Evolutionary conservation across 2,113 vertebrate species (phyloP), one percentile per base, ranked within the genome.

Genomic region (Leucosticte australis): DNA sequence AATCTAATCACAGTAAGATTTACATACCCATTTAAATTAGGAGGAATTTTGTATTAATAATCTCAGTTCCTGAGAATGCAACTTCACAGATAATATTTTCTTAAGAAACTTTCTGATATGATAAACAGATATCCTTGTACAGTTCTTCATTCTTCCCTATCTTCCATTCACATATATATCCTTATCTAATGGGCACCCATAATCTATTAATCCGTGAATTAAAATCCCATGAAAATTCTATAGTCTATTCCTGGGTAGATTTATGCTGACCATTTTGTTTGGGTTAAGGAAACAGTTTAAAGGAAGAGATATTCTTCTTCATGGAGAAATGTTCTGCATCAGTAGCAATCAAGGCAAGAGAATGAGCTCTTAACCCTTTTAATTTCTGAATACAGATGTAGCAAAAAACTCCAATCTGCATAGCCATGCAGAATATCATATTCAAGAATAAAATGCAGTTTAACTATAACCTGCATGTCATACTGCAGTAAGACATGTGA

Each of bases 41-140:
- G 28, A 87, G 8, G 12, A 46, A 18, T 87, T 60, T 31, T 81
- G 9, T 46, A 46, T 15, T 53, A 52, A 31, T 15, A 62, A 55
- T 53, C 18, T 63, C 3, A 0, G 1, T 79, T 90, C 82, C 30
- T 50, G 33, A 71, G 30, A 80, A 68, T 0, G 0, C 26, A 41
- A 55, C 5, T 21, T 83, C 8, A 13, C 11, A 67, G 21, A 35
- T 11, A 30, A 69, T 44, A 55, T 30, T 52, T 7, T 64, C 22
- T 47, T 63, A 28, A 4, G 35, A 23, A 94, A 77, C 2, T n/a
- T 56, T 35, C 33, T 49, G 41, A 39, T 50, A 57, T 10, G 26
- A 57, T 22, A 65, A 85, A n/a, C 2, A 42, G 44, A 37, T 86
- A 83, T 59, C 6, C 13, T 12, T 47, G 62, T 41, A 15, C 13